Percentiles rank a stretch among this genome's conserved stretches.
Evolutionary conservation across 92 coral and sea anemone genomes (phyloP).

Genomic region (Pocillopora meandrina): DNA sequence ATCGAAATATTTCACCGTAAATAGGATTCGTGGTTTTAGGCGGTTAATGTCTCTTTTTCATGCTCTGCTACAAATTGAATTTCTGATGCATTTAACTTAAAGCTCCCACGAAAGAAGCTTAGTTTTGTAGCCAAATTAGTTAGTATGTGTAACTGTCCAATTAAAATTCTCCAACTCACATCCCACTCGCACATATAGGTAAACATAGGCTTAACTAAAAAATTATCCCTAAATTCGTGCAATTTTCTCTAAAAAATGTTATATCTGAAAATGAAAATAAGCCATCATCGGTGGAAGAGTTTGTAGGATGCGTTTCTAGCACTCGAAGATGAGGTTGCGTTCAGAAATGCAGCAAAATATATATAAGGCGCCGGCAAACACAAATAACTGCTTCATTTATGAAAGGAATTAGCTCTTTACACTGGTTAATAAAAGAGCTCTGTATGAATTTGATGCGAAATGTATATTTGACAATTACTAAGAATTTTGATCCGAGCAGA

Average conservation of each 20-base stretch:
- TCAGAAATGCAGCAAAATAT: not conserved
- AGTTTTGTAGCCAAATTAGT: not conserved
- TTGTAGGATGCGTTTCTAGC: no score
- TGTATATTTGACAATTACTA: not conserved
- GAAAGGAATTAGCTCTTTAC: not conserved
- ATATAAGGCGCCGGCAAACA: not conserved
- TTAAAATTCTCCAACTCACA: conserved; percentile 17
- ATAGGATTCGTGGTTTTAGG: not conserved
- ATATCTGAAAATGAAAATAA: no score
- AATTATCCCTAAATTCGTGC: no score
- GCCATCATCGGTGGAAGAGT: no score
- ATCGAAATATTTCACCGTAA: not conserved
- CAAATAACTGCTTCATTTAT: not conserved
- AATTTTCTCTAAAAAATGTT: no score
- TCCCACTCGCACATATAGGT: not conserved
- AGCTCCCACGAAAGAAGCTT: not conserved
- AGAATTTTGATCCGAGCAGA: not conserved
- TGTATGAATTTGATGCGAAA: not conserved
- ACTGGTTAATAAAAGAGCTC: not conserved
- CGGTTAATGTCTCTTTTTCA: not conserved
- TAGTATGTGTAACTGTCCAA: conserved; percentile 10
- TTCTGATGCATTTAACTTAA: not conserved
- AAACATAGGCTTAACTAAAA: not conserved
- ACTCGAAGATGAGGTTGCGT: not conserved
- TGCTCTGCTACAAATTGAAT: not conserved